Conservation (phyloP, 2,113 vertebrate genomes). For the Mystacornis crossleyi region DNA sequence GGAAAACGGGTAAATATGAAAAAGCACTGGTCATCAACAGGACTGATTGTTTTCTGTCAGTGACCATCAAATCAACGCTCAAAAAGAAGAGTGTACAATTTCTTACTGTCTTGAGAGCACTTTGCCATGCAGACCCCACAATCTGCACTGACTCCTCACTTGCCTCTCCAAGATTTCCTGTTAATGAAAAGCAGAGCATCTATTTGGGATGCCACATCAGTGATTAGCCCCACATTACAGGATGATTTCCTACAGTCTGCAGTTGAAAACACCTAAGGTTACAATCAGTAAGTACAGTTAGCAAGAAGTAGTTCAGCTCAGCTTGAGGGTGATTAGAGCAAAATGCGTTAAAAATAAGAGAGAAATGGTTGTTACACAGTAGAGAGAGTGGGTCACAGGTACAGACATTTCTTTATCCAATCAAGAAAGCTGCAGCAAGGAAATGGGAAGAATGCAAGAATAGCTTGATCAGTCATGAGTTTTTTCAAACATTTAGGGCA, state of each 20-base stretch:
- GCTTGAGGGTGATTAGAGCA: not conserved
- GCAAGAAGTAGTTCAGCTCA: not conserved
- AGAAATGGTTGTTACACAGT: not conserved
- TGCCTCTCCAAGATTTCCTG: not conserved
- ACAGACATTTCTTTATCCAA: not conserved
- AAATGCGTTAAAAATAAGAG: not conserved
- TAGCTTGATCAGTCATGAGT: not conserved
- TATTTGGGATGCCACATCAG: not conserved
- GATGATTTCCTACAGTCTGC: not conserved
- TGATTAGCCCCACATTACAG: not conserved
- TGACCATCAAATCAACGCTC: not conserved
- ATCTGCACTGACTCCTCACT: not conserved
- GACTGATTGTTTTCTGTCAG: not conserved
- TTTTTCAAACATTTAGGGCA: not conserved
- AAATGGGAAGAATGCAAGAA: not conserved
- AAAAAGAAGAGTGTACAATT: not conserved
- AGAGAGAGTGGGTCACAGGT: not conserved
- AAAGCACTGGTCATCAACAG: not conserved
- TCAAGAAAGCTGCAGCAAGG: not conserved
- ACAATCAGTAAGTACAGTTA: not conserved
- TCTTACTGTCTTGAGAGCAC: not conserved
- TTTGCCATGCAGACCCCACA: not conserved
- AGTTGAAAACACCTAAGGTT: not conserved
- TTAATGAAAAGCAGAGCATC: not conserved
- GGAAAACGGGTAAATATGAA: not conserved